Evolutionary conservation across 2,888 invertebrate genomes (phyloP).

Genomic region (Sycophila texana): DNA sequence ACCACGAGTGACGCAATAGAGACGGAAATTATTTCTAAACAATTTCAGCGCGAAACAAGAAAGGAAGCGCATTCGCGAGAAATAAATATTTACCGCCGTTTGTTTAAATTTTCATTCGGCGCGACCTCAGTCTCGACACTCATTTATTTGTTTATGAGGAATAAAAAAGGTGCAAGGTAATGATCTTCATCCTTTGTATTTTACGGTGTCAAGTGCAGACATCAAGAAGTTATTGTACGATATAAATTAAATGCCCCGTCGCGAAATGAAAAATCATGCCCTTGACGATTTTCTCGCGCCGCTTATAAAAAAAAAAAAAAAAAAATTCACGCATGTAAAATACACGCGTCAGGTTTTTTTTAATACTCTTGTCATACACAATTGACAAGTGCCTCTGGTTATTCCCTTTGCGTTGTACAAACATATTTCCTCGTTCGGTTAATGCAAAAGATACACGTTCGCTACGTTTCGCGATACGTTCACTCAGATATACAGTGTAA

Average conservation of each 20-base stretch:
- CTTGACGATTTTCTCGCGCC: conserved; percentile 12
- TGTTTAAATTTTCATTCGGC: background rate
- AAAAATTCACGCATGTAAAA: background rate
- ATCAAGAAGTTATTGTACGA: background rate
- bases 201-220: conserved; percentile 15
- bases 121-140: background rate
- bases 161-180: conserved; percentile 35
- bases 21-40: too few relatives aligned
- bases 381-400: background rate
- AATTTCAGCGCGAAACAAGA: background rate
- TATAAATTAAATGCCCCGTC: conserved; percentile 26
- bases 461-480: too few relatives aligned
- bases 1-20: too few relatives aligned
- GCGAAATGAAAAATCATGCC: conserved; percentile 21
- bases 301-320: background rate
- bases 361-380: background rate
- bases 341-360: background rate
- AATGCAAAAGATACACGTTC: too few relatives aligned
- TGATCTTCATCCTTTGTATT: background rate
- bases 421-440: background rate
- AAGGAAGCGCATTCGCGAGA: background rate
- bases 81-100: background rate
- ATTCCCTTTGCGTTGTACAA: background rate
- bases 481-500: too few relatives aligned
- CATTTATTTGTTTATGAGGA: conserved; percentile 1